Base-by-base conservation (phyloP, 2,888 invertebrate species). In the Drosophila putrida region DNA sequence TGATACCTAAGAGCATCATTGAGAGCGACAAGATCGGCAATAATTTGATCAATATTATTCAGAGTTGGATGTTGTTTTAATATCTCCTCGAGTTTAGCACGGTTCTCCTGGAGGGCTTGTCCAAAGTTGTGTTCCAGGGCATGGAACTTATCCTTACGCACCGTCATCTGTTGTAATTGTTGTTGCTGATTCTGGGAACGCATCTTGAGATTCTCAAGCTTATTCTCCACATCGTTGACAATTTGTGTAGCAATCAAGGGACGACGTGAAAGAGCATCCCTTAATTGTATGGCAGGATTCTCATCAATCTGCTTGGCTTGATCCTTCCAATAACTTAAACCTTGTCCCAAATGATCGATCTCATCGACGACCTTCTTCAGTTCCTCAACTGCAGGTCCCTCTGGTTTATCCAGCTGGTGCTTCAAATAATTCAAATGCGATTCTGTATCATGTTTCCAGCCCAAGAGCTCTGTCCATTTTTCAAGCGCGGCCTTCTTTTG, bases 391-490 rank as follows among this genome's bases (percentile, higher is more conserved):
- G 94, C 94, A 0, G 95, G 94, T 90, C 96, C 96, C 9, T 95
- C 92, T 0, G 91, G 95, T 28, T 95, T 95, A 65, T 96, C 96
- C 6, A 96, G 93, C 90, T 96, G 96, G 85, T 96, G 96, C 85
- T 96, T 96, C 68, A 96, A 94, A 80, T 97, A 96, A 53, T 95
- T 95, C 46, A 97, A 92, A 90, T 96, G 97, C 78, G 96, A 96
- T 74, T 95, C 95, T 0, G 96, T 95, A 75, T 97, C 97, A 57
- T 95, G 95, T 79, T 96, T 95, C 96, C 97, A 97, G 80, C 95
- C 96, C 8, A 97, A 92, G 28, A 98, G 93, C 82, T 97, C 97
- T 0, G 95, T 95, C 97, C 98, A 97, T 87, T 96, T 96, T 89
- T 97, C 96, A 28, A 97, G 91, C 4, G 95, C 94, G 0, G 93